Conservation (phyloP, 2,113 vertebrate genomes). For the Edolisoma coerulescens region DNA sequence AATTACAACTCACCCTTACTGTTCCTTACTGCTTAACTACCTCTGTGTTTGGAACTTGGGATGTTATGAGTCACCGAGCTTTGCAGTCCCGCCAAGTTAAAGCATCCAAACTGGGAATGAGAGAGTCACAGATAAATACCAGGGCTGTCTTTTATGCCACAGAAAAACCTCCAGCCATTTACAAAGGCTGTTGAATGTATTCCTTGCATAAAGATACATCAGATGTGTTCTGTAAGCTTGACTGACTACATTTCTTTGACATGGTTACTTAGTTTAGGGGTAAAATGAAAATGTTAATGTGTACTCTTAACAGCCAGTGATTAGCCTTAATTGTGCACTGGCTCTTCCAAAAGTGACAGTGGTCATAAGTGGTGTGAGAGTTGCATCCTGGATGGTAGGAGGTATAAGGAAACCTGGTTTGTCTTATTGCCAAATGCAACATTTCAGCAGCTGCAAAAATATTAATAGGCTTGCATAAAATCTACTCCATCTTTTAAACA, state of each 20-base stretch:
- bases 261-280: not conserved
- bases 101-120: not conserved
- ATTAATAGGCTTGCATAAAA: not conserved
- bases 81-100: not conserved
- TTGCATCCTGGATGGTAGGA: not conserved
- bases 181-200: not conserved
- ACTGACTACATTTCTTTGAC: not conserved
- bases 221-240: not conserved
- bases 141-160: not conserved
- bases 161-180: not conserved
- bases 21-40: not conserved
- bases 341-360: not conserved
- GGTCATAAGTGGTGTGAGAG: not conserved
- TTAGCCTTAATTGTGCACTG: not conserved
- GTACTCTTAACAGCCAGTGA: not conserved
- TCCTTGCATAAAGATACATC: not conserved
- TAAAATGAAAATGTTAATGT: not conserved
- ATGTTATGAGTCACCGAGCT: not conserved
- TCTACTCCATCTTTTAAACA: not conserved
- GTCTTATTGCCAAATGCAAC: not conserved
- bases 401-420: not conserved
- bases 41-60: not conserved
- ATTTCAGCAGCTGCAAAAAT: not conserved
- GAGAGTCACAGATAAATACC: not conserved
- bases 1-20: not conserved